A percentile compares a stretch with the other conserved stretches of the same genome.
These are phyloP conservation scores for Dermochelys coriacea DNA, from an alignment of 2,797 vertebrate species.

Conservation along the genomic window DNA sequence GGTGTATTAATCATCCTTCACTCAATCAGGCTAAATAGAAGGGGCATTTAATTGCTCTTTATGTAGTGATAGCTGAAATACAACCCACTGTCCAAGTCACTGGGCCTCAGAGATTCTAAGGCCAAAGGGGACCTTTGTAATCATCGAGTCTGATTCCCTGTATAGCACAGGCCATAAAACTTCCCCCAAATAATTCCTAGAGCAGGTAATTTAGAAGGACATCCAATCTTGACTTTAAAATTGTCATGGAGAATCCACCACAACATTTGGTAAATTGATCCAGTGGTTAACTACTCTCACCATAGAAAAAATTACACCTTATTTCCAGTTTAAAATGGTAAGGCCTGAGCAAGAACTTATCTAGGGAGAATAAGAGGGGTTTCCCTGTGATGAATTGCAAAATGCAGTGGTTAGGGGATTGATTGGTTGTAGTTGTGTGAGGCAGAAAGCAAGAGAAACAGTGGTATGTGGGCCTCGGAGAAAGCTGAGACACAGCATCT, in stretches of 20 bases:
- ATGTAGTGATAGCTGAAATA: not conserved
- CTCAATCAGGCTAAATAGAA: not conserved
- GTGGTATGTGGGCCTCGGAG: not conserved
- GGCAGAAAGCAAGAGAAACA: not conserved
- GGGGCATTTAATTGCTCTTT: not conserved
- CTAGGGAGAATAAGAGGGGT: not conserved
- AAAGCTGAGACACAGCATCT: not conserved
- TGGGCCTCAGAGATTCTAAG: not conserved
- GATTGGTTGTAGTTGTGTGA: not conserved
- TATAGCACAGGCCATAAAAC: not conserved
- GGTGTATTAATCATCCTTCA: not conserved
- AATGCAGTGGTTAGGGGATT: not conserved
- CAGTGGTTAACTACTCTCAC: not conserved
- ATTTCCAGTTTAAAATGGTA: rapidly evolving
- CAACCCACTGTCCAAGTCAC: not conserved
- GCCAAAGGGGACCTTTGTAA: not conserved
- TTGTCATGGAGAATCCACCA: not conserved
- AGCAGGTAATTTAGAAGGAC: not conserved
- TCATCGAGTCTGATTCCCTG: not conserved
- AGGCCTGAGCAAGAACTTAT: not conserved
- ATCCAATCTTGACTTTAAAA: not conserved
- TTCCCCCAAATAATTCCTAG: not conserved
- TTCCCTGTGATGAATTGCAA: not conserved
- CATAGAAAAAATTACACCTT: not conserved
- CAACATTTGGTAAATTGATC: not conserved